phyloP scores from a whole-genome alignment of 2,888 invertebrate genomes.

The Scaptomyza caliginosa region DNA sequence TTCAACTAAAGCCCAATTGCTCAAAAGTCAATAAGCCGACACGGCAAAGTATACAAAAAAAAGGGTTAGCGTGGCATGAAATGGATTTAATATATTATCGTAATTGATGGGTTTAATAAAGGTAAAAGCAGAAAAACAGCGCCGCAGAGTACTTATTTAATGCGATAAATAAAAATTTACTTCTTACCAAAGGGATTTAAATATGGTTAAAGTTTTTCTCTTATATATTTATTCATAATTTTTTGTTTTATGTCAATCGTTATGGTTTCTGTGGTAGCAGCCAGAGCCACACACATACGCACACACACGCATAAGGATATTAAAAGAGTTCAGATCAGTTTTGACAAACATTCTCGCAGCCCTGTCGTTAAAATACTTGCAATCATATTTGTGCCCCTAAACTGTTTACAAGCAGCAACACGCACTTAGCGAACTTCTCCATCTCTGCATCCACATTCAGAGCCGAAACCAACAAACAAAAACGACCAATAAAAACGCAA shows the following conservation, averaged over 20 bases:
- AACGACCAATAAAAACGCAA: slow-evolving; percentile 65
- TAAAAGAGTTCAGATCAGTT: slow-evolving; percentile 15
- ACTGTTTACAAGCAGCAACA: slow-evolving; percentile 61
- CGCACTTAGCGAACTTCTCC: slow-evolving; percentile 23
- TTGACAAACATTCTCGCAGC: slow-evolving; percentile 49
- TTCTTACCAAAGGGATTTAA: not conserved
- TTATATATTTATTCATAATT: not conserved
- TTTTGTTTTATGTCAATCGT: slow-evolving; percentile 1
- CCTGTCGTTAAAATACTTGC: slow-evolving; percentile 63
- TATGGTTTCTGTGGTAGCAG: not conserved
- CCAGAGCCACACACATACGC: not conserved
- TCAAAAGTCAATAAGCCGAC: slow-evolving; percentile 28
- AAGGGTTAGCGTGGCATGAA: not conserved
- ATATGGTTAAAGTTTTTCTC: not conserved
- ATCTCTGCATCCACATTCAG: slow-evolving; percentile 4
- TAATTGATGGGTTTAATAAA: slow-evolving; percentile 7
- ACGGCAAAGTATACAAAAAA: not conserved
- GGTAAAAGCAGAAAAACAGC: not conserved
- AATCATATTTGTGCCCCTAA: slow-evolving; percentile 58
- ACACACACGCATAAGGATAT: not conserved
- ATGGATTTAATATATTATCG: not conserved
- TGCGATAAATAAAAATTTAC: not conserved
- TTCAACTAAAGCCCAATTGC: slow-evolving; percentile 27
- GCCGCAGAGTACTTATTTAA: not conserved
- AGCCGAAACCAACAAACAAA: slow-evolving; percentile 29